These are phyloP conservation scores for Phycodurus eques DNA, from an alignment of 2,113 vertebrate species.

Conservation along the genomic window DNA sequence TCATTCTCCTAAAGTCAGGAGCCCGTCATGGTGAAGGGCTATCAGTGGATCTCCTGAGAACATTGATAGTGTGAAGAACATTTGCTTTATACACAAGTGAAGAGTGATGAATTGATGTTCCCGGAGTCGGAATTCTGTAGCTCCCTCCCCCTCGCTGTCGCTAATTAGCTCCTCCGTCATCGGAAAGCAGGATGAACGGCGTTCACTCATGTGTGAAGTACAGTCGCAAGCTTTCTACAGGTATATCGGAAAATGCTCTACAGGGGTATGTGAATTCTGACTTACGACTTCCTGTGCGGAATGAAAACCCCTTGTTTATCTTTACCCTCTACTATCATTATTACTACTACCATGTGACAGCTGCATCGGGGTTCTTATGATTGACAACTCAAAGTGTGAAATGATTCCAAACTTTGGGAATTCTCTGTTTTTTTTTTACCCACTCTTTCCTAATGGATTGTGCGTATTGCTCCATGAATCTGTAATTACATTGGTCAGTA, in stretches of 20 bases:
- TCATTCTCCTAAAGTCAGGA: neutral
- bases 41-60: constrained; percentile 44
- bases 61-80: constrained; percentile 33
- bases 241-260: constrained; percentile 12
- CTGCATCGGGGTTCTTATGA: too few relatives aligned
- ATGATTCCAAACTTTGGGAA: too few relatives aligned
- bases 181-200: constrained; percentile 16
- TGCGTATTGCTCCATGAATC: too few relatives aligned
- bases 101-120: constrained; percentile 56
- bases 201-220: neutral
- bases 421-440: too few relatives aligned
- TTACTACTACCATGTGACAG: neutral
- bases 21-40: neutral
- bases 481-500: too few relatives aligned
- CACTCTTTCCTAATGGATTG: too few relatives aligned
- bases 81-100: constrained; percentile 55
- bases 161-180: constrained; percentile 56
- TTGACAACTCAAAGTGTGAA: too few relatives aligned
- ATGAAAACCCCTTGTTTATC: constrained; percentile 9
- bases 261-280: neutral
- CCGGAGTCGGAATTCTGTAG: constrained; percentile 37
- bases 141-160: constrained; percentile 17
- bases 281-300: constrained; percentile 62
- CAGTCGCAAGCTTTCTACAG: constrained; percentile 46
- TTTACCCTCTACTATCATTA: neutral